These are phyloP conservation scores for Lingula anatina DNA, from an alignment of 2,888 invertebrate species.

Conservation along the genomic window DNA sequence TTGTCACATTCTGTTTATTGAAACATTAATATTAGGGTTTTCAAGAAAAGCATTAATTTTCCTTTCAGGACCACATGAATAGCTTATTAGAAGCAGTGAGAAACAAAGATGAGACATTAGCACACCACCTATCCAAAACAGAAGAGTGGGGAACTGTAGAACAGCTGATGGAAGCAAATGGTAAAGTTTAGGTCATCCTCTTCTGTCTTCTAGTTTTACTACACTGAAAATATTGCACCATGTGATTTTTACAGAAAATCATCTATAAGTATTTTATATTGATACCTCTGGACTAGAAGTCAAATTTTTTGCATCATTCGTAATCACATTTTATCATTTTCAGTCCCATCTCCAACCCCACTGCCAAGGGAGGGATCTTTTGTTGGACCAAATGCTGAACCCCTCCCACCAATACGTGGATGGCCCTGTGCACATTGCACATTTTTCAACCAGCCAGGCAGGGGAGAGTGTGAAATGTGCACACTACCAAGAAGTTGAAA, in stretches of 20 bases:
- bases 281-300: too few relatives aligned
- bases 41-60: slow-evolving; percentile 4
- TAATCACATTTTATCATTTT: slow-evolving; percentile 1
- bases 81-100: slow-evolving; percentile 74
- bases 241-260: background rate
- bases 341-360: slow-evolving; percentile 28
- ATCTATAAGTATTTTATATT: background rate
- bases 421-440: slow-evolving; percentile 96
- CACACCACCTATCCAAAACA: slow-evolving; percentile 69
- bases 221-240: too few relatives aligned
- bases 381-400: slow-evolving; percentile 32
- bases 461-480: slow-evolving; percentile 85
- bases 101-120: slow-evolving; percentile 65
- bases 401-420: slow-evolving; percentile 29
- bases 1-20: too few relatives aligned
- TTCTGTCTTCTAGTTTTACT: background rate
- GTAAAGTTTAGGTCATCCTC: slow-evolving; percentile 20
- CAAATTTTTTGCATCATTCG: too few relatives aligned
- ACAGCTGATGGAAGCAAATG: slow-evolving; percentile 52
- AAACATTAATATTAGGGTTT: too few relatives aligned
- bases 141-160: slow-evolving; percentile 81
- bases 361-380: slow-evolving; percentile 25
- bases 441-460: slow-evolving; percentile 76
- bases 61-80: slow-evolving; percentile 63
- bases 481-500: slow-evolving; percentile 69